Evolutionary conservation across 64 coral and sea anemone species (phyloP), one percentile per base, ranked within the genome.

Genomic region (Stylophora pistillata): DNA sequence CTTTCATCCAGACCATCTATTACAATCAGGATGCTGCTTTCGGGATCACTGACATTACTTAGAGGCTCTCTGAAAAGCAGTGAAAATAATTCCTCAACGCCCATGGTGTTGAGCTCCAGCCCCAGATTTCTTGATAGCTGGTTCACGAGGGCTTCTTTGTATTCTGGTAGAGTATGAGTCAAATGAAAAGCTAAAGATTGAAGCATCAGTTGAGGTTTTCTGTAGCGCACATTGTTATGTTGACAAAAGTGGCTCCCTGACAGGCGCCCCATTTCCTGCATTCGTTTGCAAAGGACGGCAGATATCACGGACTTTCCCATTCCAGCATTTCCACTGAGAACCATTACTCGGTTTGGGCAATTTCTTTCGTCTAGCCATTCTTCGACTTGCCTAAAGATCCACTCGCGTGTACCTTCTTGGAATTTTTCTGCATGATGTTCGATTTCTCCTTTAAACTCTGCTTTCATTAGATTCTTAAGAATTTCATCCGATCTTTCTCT

Each of bases 231-330:
- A 58, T 91, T 91, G 32, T 85, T 58, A 41, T 91, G 79, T 16
- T 91, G 89, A 82, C 81, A 74, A n/a, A 91, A 91, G 34, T 91
- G 89, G 34, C 71, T 83, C 17, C 65, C 89, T n/a, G 89, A 78
- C 12, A 91, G 66, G 20, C 61, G 27, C 52, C 55, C 55, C 3
- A 71, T 20, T 0, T 76, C 30, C 52, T 91, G 53, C 47, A 91
- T 55, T 29, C 21, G 37, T 41, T 85, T 76, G 79, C 89, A 91
- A 9, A 27, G 16, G 18, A 74, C 15, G 13, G 89, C 79, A 18
- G 89, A 78, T 15, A 91, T 30, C 74, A 91, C 89, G 1, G 89
- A 91, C 41, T 91, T 91, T n/a, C 89, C 89, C 16, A 91, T 27
- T 20, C 89, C 89, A 16, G 89, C 64, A 37, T 59, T 64, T 17